Percentiles rank a stretch among this genome's conserved stretches.
phyloP scores from a whole-genome alignment of 2,888 invertebrate species.

The Melanophora roralis region DNA sequence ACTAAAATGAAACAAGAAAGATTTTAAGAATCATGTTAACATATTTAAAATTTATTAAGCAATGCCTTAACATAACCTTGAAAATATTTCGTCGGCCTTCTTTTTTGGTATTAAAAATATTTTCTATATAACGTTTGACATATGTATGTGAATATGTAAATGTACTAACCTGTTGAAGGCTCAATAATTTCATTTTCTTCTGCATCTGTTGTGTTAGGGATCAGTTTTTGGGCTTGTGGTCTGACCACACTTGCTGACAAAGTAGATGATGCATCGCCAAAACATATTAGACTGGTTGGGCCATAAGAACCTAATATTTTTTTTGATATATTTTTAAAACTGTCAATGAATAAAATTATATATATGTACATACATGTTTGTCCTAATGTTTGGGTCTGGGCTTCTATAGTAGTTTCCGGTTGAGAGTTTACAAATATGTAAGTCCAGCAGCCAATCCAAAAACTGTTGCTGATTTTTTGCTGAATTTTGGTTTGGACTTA shows the following conservation, averaged over 20 bases:
- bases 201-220: neutral
- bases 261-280: slow-evolving; percentile 19
- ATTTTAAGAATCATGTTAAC: too few relatives aligned
- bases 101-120: too few relatives aligned
- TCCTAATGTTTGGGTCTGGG: slow-evolving; percentile 15
- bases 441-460: slow-evolving; percentile 65
- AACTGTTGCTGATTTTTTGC: slow-evolving; percentile 67
- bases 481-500: slow-evolving; percentile 32
- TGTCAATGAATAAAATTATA: neutral
- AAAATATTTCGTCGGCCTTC: too few relatives aligned
- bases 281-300: slow-evolving; percentile 29
- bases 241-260: slow-evolving; percentile 33
- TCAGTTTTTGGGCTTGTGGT: slow-evolving; percentile 32
- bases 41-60: too few relatives aligned
- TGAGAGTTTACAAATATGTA: slow-evolving; percentile 63
- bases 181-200: neutral
- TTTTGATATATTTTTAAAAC: neutral
- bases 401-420: neutral
- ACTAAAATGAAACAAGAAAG: too few relatives aligned
- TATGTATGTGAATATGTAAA: too few relatives aligned
- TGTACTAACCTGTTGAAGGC: neutral
- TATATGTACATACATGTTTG: slow-evolving; percentile 2
- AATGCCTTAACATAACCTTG: too few relatives aligned
- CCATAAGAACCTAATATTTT: slow-evolving; percentile 1
- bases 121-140: too few relatives aligned